phyloP scores from a whole-genome alignment of 2,797 vertebrate genomes.

The Anguilla pacifica region DNA sequence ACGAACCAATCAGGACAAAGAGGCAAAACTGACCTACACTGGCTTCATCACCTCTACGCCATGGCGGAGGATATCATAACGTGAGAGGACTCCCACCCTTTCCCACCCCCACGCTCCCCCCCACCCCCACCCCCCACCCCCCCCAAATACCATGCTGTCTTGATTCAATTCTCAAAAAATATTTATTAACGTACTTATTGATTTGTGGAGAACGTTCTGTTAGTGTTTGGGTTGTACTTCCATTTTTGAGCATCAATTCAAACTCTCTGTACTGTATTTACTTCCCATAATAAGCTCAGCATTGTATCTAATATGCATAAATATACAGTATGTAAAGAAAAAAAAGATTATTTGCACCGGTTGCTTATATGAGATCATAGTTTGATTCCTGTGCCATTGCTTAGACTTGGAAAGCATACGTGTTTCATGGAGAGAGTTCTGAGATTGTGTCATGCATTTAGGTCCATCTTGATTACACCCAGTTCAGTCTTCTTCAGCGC shows the following conservation, averaged over 20 bases:
- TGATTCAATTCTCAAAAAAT: constrained; percentile 63
- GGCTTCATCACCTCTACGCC: neutral
- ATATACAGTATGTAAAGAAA: constrained; percentile 14
- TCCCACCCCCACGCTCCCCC: neutral
- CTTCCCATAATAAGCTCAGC: constrained; percentile 11
- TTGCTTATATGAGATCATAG: constrained; percentile 2
- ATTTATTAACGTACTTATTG: constrained; percentile 59
- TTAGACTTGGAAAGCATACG: constrained; percentile 11
- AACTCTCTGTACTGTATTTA: constrained; percentile 24
- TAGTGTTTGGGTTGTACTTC: constrained; percentile 17
- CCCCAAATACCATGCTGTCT: constrained; percentile 49
- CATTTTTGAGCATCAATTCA: constrained; percentile 9
- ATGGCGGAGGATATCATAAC: neutral
- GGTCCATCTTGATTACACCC: neutral
- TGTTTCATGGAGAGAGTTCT: constrained; percentile 10
- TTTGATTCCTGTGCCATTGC: neutral
- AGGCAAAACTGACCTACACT: constrained; percentile 40
- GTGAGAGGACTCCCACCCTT: neutral
- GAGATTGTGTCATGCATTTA: constrained; percentile 7
- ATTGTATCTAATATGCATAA: constrained; percentile 26
- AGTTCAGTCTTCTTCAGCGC: neutral
- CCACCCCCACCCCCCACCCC: neutral
- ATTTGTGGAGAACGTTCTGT: constrained; percentile 27
- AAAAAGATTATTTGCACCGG: constrained; percentile 26
- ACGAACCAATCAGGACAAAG: constrained; percentile 30